Percentiles rank a stretch among this genome's conserved stretches.
Evolutionary conservation across 2,888 invertebrate genomes (phyloP).

Genomic region (Pomacea canaliculata): DNA sequence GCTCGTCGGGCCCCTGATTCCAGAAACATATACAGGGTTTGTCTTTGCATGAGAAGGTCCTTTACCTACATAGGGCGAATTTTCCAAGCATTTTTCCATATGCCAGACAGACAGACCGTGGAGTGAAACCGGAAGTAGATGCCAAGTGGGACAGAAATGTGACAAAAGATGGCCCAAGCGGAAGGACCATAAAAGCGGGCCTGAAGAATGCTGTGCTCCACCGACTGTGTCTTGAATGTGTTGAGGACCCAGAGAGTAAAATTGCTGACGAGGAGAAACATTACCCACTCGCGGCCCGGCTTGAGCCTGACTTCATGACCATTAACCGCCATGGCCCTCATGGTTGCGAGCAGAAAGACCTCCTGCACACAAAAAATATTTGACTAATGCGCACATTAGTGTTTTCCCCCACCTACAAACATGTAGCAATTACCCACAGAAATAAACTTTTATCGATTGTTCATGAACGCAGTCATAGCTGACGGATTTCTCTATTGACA

Average conservation of each 20-base stretch:
- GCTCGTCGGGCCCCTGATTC: too few species aligned
- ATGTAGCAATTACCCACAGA: too few species aligned
- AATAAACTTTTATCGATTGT: too few species aligned
- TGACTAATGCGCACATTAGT: not conserved
- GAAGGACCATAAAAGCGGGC: conserved; percentile 92
- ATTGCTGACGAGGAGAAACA: conserved; percentile 93
- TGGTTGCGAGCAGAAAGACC: conserved; percentile 89
- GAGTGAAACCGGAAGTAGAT: conserved; percentile 97
- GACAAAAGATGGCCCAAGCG: conserved; percentile 92
- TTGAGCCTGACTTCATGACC: conserved; percentile 93
- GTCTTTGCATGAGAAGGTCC: too few species aligned
- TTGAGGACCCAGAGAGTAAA: conserved; percentile 97
- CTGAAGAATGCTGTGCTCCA: conserved; percentile 86
- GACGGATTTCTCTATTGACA: too few species aligned
- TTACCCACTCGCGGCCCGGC: conserved; percentile 94
- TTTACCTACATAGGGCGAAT: conserved; percentile 1
- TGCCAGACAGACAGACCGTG: conserved; percentile 92
- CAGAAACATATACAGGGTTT: too few species aligned
- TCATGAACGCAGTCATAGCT: too few species aligned
- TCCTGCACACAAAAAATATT: conserved; percentile 77
- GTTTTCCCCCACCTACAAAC: too few species aligned
- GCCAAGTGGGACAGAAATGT: conserved; percentile 91
- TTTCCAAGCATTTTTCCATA: conserved; percentile 96
- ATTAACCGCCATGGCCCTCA: conserved; percentile 87
- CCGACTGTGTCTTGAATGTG: conserved; percentile 94